Conservation (phyloP, 92 coral and sea anemone genomes). For the Zoanthus sansibaricus region DNA sequence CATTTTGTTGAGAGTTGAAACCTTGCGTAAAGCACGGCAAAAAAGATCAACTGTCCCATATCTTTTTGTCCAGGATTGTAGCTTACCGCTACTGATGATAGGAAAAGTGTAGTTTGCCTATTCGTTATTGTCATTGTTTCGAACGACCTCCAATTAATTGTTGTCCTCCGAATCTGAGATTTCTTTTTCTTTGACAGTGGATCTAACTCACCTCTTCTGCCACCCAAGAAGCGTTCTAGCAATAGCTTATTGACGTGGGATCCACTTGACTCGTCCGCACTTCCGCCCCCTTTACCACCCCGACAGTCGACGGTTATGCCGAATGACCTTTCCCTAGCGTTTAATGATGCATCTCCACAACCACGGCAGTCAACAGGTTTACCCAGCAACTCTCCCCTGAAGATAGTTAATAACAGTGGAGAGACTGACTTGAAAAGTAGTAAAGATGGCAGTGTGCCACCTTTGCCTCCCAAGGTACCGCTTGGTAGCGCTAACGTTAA, state of each 20-base stretch:
- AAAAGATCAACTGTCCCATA: no score
- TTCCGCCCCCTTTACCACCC: conserved; percentile 64
- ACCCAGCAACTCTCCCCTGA: conserved; percentile 1
- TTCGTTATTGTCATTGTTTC: no score
- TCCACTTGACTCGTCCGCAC: not conserved
- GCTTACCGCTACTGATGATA: no score
- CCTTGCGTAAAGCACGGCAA: no score
- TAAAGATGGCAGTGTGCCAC: not conserved
- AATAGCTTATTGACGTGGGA: conserved; percentile 30
- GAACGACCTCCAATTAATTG: not conserved
- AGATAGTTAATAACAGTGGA: not conserved
- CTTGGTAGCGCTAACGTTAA: not conserved
- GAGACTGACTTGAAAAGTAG: not conserved
- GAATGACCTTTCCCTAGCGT: not conserved
- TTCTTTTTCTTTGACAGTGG: conserved; percentile 13
- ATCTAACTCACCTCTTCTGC: conserved; percentile 33
- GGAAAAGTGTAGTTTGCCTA: no score
- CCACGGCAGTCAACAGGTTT: conserved; percentile 48
- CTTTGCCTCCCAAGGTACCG: conserved; percentile 33
- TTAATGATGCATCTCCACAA: conserved; percentile 41
- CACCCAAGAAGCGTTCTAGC: conserved; percentile 57
- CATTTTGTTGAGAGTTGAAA: no score
- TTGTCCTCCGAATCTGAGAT: not conserved
- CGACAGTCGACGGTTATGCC: conserved; percentile 50
- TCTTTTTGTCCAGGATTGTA: no score